These are phyloP conservation scores for Ahaetulla prasina DNA, from an alignment of 2,113 vertebrate species.

Conservation along the genomic window DNA sequence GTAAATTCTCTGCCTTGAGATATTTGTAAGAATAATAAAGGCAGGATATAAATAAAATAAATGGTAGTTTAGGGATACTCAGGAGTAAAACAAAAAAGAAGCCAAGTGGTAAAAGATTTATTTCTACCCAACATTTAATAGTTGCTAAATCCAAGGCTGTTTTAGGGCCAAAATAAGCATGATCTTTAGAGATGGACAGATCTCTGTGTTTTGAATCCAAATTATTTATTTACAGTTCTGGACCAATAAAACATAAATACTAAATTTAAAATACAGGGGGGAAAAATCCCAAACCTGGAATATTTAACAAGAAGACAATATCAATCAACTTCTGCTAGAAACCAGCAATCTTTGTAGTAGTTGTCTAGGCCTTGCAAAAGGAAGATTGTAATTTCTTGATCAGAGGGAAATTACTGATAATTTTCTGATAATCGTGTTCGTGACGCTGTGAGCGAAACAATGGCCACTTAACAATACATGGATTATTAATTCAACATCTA, in stretches of 20 bases:
- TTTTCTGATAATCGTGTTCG: background rate
- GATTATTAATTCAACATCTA: background rate
- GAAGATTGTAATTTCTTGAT: background rate
- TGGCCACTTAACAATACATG: background rate
- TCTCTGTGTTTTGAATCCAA: background rate
- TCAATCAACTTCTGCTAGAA: background rate
- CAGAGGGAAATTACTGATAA: background rate
- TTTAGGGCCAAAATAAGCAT: background rate
- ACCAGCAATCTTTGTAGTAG: background rate
- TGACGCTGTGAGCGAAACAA: background rate
- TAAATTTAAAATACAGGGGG: background rate
- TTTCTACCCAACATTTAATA: background rate
- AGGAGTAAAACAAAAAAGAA: background rate
- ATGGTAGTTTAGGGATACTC: background rate
- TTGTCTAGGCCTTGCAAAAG: background rate
- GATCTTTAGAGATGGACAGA: background rate
- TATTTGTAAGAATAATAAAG: background rate
- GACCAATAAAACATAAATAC: background rate
- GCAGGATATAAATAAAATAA: background rate
- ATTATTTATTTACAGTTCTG: background rate
- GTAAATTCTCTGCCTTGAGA: background rate
- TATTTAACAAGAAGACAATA: background rate
- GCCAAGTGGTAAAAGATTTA: background rate
- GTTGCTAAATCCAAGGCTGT: background rate
- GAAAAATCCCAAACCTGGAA: background rate